Evolutionary conservation across 2,797 vertebrate species (phyloP).

Genomic region (Darevskia nairensis): DNA sequence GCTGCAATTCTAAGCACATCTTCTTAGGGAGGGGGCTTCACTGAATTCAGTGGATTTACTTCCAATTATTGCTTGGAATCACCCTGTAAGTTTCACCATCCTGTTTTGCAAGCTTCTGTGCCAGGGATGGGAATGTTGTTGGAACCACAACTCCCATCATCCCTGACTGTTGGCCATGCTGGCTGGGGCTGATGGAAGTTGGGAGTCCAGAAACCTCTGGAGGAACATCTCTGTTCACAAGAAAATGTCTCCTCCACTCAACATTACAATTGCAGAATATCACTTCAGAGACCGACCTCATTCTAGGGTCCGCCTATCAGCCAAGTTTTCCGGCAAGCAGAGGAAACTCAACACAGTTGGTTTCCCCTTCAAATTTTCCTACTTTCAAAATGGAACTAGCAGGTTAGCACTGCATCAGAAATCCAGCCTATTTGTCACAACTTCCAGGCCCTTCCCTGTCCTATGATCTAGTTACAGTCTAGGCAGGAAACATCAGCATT

Average conservation of each 20-base stretch:
- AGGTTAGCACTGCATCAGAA: neutral
- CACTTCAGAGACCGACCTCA: neutral
- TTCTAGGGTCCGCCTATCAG: neutral
- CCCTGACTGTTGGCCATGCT: too few relatives aligned
- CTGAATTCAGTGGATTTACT: neutral
- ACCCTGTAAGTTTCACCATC: neutral
- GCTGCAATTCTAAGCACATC: neutral
- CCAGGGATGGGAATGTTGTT: too few relatives aligned
- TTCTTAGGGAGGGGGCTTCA: neutral
- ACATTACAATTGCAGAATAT: neutral
- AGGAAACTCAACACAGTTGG: neutral
- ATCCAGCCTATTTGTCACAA: rapidly evolving
- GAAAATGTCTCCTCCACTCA: neutral
- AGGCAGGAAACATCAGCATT: rapidly evolving
- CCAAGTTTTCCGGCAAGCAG: rapidly evolving
- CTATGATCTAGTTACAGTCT: neutral
- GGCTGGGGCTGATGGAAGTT: too few relatives aligned
- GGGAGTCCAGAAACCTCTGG: too few relatives aligned
- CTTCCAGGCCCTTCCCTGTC: neutral
- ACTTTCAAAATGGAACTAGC: neutral
- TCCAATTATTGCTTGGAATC: neutral
- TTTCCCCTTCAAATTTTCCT: neutral
- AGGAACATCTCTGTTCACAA: neutral
- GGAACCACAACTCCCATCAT: too few relatives aligned
- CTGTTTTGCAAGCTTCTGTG: neutral